Percentiles rank a stretch among this genome's conserved stretches.
Conservation (phyloP, 1,140 invertebrate genomes). For the Patella vulgata region DNA sequence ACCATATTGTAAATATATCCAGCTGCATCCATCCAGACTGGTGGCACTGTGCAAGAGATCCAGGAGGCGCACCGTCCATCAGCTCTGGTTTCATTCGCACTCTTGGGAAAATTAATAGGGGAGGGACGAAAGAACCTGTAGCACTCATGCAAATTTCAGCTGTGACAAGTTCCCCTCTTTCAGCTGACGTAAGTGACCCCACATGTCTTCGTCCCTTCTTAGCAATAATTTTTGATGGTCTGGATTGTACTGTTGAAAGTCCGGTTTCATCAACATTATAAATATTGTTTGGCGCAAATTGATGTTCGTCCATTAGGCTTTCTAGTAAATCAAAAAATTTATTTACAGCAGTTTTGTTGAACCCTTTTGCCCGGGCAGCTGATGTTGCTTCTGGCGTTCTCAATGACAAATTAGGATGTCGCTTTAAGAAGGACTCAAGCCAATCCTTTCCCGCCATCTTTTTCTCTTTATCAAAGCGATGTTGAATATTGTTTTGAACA, state of each 20-base stretch:
- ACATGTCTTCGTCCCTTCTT: slow-evolving; percentile 24
- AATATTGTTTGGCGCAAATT: not conserved
- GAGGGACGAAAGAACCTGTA: slow-evolving; percentile 16
- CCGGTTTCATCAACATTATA: slow-evolving; percentile 27
- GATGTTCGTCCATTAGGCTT: slow-evolving; percentile 1
- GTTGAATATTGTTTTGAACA: not conserved
- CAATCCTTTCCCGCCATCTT: slow-evolving; percentile 61
- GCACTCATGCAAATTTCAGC: slow-evolving; percentile 7
- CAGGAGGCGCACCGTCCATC: not conserved
- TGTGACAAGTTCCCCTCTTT: slow-evolving; percentile 13
- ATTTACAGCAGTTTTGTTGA: slow-evolving; percentile 55
- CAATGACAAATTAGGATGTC: slow-evolving; percentile 57
- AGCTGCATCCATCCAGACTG: not conserved
- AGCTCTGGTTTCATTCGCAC: slow-evolving; percentile 9
- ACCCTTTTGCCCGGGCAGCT: slow-evolving; percentile 58
- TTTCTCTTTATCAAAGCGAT: slow-evolving; percentile 9
- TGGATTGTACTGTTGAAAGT: slow-evolving; percentile 13
- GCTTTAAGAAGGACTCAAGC: slow-evolving; percentile 62
- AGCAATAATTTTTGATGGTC: slow-evolving; percentile 16
- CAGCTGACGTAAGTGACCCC: slow-evolving; percentile 15
- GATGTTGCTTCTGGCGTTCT: slow-evolving; percentile 65
- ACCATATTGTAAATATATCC: slow-evolving; percentile 1
- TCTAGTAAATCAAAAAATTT: slow-evolving; percentile 24
- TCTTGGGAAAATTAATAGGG: slow-evolving; percentile 8
- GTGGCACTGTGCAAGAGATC: not conserved